Evolutionary conservation across 92 coral and sea anemone genomes (phyloP).

Genomic region (Scolanthus callimorphus): DNA sequence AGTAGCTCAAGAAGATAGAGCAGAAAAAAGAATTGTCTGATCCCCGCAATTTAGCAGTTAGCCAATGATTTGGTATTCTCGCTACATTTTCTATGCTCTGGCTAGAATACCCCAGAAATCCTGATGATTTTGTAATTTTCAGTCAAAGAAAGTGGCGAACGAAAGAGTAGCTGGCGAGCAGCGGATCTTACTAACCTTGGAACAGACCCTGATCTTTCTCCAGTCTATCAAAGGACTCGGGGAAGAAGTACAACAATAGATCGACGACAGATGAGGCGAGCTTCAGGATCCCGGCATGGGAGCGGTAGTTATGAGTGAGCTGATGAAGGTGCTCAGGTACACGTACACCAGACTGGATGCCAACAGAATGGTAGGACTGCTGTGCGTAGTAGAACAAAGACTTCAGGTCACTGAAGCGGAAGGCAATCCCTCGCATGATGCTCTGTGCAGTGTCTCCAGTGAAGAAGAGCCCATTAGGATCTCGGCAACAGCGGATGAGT

Average conservation of each 20-base stretch:
- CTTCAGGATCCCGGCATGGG: constrained; percentile 89
- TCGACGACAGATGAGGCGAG: constrained; percentile 87
- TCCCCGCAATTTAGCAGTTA: too few species aligned
- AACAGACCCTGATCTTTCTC: constrained; percentile 80
- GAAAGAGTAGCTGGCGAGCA: too few species aligned
- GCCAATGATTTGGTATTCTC: too few species aligned
- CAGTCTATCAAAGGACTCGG: constrained; percentile 85
- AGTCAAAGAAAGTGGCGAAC: too few species aligned
- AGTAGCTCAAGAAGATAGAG: too few species aligned
- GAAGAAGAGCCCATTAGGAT: constrained; percentile 85
- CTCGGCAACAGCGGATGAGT: constrained; percentile 87
- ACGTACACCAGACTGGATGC: constrained; percentile 26
- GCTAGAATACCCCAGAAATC: too few species aligned
- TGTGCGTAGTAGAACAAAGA: constrained; percentile 77
- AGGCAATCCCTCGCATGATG: constrained; percentile 96
- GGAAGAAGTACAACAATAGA: constrained; percentile 68
- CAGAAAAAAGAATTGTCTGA: too few species aligned
- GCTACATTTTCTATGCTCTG: too few species aligned
- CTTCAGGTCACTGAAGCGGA: constrained; percentile 91
- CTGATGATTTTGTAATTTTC: too few species aligned
- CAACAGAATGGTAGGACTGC: constrained; percentile 24
- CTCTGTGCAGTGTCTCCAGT: constrained; percentile 99
- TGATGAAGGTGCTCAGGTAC: constrained; percentile 84
- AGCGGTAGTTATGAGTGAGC: constrained; percentile 91
- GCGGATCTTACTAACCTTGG: constrained; percentile 39